Evolutionary conservation across 1,140 invertebrate species (phyloP).

Genomic region (Odontomachus brunneus): DNA sequence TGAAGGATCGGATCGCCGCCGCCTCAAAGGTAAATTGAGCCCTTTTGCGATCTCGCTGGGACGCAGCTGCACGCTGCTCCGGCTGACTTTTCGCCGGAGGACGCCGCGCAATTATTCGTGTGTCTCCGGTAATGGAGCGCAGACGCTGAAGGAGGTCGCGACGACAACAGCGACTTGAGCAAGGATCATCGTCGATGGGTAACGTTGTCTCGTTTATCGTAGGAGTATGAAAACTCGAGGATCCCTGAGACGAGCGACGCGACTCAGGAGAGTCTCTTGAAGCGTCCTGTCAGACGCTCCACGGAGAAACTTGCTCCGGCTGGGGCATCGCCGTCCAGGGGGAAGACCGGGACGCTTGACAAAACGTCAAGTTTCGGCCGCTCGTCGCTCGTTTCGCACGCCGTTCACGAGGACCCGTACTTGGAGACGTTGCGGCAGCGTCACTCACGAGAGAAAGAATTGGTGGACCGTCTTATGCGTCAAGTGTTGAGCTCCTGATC

Average conservation of each 20-base stretch:
- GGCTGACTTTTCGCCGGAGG: conserved; percentile 55
- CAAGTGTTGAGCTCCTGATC: conserved; percentile 43
- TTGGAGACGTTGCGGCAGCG: conserved; percentile 65
- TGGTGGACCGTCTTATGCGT: conserved; percentile 68
- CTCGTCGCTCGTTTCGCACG: conserved; percentile 31
- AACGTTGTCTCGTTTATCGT: conserved; percentile 40
- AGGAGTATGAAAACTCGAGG: conserved; percentile 35
- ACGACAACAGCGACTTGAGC: conserved; percentile 28
- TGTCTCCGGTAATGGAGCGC: conserved; percentile 40
- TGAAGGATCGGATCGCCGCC: conserved; percentile 67
- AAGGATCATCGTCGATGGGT: conserved; percentile 28
- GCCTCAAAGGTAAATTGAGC: conserved; percentile 75
- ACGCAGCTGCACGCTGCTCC: conserved; percentile 33
- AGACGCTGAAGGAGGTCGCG: conserved; percentile 19
- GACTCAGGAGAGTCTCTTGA: not conserved
- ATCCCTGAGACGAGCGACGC: conserved; percentile 13
- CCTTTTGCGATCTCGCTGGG: conserved; percentile 35
- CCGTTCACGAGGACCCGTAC: conserved; percentile 57
- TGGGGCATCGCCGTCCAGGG: conserved; percentile 14
- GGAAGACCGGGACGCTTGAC: conserved; percentile 47
- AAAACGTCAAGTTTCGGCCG: conserved; percentile 28
- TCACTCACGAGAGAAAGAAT: conserved; percentile 72
- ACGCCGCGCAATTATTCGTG: conserved; percentile 51
- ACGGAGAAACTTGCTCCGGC: not conserved
- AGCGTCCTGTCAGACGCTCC: not conserved